Evolutionary conservation across 2,888 invertebrate species (phyloP), one percentile per base, ranked within the genome.

Genomic region (Macrophya annulata): DNA sequence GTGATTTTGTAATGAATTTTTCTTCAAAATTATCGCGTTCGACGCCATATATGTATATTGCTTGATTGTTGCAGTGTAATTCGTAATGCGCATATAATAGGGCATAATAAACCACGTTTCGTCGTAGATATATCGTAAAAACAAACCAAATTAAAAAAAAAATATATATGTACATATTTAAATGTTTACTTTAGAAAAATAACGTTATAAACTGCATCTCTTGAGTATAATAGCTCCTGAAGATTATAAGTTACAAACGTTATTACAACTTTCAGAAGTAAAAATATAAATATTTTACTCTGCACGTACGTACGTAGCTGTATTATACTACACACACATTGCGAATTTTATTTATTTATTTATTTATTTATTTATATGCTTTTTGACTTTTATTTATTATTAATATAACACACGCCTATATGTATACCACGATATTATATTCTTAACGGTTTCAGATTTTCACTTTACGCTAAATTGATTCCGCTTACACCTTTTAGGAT

Each of bases 141-240:
- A 3, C 1, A 31, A 31, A 31, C n/a, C n/a, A n/a, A n/a, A n/a
- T n/a, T n/a, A n/a, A 31, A 31, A 31, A 31, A 3, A 31, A 31
- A 31, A 31, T 31, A 31, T 31, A 31, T 31, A 3, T 31, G 3
- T 31, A 31, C 31, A 31, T 88, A 89, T 89, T 89, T 89, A 85
- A 87, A 89, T 89, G 89, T 91, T 90, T 89, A 89, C 88, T 90
- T 91, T 92, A 92, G 91, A 92, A 92, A 92, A 92, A 93, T 88
- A 86, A 89, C 86, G 88, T 87, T 86, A 89, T 88, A 87, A 87
- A 37, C 37, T 68, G 37, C 4, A 15, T 68, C 68, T 17, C 37
- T 37, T 15, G 15, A 68, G 15, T 62, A 62, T 31, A 68, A 37
- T 6, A 68, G 37, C 1, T 37, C 6, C 4, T 68, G 4, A 25